Base-by-base conservation (phyloP, 2,888 invertebrate species). In the Pherbina coryleti region DNA sequence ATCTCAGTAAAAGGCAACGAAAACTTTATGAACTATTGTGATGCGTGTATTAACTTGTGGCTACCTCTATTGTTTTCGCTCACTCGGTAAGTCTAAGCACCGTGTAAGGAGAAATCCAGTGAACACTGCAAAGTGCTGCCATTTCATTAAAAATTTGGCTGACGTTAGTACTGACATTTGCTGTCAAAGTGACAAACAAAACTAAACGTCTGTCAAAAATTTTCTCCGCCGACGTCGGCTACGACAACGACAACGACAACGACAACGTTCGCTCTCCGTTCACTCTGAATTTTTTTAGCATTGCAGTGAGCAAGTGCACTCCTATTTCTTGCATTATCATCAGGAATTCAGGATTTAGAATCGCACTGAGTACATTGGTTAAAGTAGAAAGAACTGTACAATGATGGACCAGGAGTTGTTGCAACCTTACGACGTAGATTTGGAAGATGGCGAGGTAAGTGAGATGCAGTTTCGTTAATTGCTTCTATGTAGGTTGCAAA, bases 391-490 rank as follows among this genome's bases (percentile, higher is more conserved):
- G 2, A 0, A 60, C 2, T 60, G 17, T 3, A 64, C 80, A 72
- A 86, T 81, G 76, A 93, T 93, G 91, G 93, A 93, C 88, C 91
- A 91, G 83, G 93, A 93, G 86, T 87, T 92, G 82, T 90, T 92
- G 83, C 90, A 92, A 80, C 91, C 92, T 80, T 91, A 92, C 84
- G 91, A 92, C 82, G 92, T 91, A 81, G 93, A 93, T 86, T 89
- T 92, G 79, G 92, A 93, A 86, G 93, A 93, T 80, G 93, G 93
- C 84, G 93, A 93, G 92, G 93, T 93, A 90, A 91, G 90, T 79
- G 25, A 28, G 37, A 66, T 37, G 62, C 37, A 76, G 17, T 51
- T 17, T 37, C 3, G 55, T 17, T 17, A n/a, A 14, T 44, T 19
- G 14, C 34, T 25, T 31, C 31, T n/a, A 9, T 25, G 60, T 11